These are phyloP conservation scores for Regulus satrapa DNA, from an alignment of 2,113 vertebrate species.

Conservation along the genomic window DNA sequence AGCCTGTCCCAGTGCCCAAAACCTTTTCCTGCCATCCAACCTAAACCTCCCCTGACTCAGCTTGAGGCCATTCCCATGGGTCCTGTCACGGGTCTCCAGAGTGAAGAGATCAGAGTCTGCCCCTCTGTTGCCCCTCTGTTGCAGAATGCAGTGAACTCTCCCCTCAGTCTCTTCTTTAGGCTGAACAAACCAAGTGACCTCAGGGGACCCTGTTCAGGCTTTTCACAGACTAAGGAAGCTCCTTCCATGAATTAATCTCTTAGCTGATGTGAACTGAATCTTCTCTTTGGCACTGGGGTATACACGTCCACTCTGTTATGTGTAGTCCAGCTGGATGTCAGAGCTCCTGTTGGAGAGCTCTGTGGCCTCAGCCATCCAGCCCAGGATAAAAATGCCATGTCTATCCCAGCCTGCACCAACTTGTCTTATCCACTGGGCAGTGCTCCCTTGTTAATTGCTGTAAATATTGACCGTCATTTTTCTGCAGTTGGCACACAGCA, in stretches of 20 bases:
- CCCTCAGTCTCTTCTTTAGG: background rate
- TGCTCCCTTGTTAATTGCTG: background rate
- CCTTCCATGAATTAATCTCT: background rate
- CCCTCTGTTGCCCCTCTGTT: fast-evolving
- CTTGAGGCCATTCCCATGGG: background rate
- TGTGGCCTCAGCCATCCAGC: background rate
- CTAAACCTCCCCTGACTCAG: background rate
- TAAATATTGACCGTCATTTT: background rate
- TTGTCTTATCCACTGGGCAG: background rate
- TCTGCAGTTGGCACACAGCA: background rate
- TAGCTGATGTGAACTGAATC: background rate
- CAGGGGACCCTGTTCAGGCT: background rate
- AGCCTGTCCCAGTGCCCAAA: background rate
- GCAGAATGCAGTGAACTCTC: background rate
- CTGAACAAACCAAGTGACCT: background rate
- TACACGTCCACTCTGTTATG: fast-evolving
- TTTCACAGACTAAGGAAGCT: background rate
- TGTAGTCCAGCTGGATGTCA: background rate
- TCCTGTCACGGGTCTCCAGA: background rate
- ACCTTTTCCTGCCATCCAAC: background rate
- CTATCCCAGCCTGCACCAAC: background rate
- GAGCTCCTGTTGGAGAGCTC: background rate
- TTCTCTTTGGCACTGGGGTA: background rate
- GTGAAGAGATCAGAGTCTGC: background rate
- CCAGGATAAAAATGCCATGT: background rate